These are phyloP conservation scores for Rhabdomys pumilio DNA, from an alignment of 2,797 vertebrate species.

Conservation along the genomic window DNA sequence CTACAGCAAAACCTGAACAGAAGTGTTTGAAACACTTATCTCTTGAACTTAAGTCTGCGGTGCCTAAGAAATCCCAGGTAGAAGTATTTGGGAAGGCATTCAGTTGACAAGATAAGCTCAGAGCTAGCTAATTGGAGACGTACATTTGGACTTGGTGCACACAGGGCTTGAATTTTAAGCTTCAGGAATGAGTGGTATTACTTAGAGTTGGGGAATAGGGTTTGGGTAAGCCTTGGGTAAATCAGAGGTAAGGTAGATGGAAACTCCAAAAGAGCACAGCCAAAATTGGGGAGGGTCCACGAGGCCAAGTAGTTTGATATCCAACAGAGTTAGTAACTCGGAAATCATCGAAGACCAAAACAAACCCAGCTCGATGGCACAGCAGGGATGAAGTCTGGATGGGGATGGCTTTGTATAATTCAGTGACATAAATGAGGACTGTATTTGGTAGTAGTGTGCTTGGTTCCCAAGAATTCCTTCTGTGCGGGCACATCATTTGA, in stretches of 20 bases:
- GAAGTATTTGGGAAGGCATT: background rate
- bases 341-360: slow-evolving; percentile 31
- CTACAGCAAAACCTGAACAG: background rate
- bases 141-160: background rate
- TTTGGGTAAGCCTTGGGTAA: background rate
- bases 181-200: background rate
- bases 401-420: slow-evolving; percentile 12
- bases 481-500: slow-evolving; percentile 22
- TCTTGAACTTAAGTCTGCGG: slow-evolving; percentile 27
- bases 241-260: background rate
- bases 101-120: slow-evolving; percentile 9
- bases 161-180: background rate
- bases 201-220: background rate
- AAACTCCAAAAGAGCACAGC: background rate
- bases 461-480: background rate
- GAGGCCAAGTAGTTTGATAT: background rate
- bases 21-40: background rate
- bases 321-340: background rate
- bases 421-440: slow-evolving; percentile 14
- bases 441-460: background rate
- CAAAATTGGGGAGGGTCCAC: background rate
- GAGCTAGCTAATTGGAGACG: background rate
- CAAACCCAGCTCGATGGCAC: background rate
- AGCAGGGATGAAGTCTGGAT: background rate
- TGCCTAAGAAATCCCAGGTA: background rate